phyloP scores from a whole-genome alignment of 2,888 invertebrate genomes.

The Gasteruption jaculator region DNA sequence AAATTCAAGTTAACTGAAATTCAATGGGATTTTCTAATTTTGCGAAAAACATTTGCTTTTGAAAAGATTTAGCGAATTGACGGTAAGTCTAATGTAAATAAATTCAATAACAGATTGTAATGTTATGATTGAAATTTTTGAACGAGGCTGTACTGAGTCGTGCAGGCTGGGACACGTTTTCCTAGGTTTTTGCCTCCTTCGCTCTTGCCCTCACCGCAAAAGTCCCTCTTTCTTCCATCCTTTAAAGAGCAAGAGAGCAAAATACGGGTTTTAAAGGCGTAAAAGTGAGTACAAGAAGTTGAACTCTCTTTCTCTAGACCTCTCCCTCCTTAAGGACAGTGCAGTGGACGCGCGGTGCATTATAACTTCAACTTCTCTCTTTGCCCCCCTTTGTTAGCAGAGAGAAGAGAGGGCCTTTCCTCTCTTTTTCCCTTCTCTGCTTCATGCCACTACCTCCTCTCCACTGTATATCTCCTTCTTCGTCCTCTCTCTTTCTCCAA shows the following conservation, averaged over 20 bases:
- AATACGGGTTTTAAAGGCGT: too few relatives aligned
- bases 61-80: too few relatives aligned
- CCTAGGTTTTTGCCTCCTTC: constrained; percentile 28
- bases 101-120: too few relatives aligned
- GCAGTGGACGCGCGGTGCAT: constrained; percentile 39
- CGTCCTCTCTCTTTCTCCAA: constrained; percentile 8
- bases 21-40: too few relatives aligned
- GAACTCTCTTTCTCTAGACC: too few relatives aligned
- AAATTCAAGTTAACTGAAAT: too few relatives aligned
- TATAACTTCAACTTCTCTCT: constrained; percentile 30
- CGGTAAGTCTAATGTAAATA: too few relatives aligned
- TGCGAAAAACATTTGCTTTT: too few relatives aligned
- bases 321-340: constrained; percentile 30
- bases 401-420: too few relatives aligned
- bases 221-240: constrained; percentile 10
- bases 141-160: constrained; percentile 44
- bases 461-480: constrained; percentile 12
- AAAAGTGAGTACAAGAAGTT: too few relatives aligned
- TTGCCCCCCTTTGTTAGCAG: too few relatives aligned
- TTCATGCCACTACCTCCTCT: constrained; percentile 10
- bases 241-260: background rate
- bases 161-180: constrained; percentile 49
- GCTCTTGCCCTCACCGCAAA: background rate
- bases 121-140: constrained; percentile 45
- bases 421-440: constrained; percentile 15